Evolutionary conservation across 2,113 vertebrate species (phyloP), one percentile per base, ranked within the genome.

Genomic region (Butorides virescens): DNA sequence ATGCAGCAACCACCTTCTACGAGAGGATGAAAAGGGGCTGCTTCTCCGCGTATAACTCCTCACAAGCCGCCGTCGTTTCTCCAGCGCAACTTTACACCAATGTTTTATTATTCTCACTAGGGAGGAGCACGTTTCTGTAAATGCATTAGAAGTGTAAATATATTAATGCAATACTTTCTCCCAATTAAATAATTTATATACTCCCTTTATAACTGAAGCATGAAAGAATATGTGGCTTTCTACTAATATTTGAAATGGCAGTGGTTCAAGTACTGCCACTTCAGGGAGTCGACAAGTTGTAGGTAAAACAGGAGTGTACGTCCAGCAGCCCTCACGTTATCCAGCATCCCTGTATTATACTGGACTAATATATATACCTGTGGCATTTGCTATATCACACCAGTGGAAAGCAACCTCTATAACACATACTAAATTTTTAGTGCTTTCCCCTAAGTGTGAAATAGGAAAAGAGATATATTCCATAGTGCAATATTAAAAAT

Each of bases 131-230:
- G 92, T 93, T 95, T 95, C 81, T 78, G 49, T 77, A 97, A 98
- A 96, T 88, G 96, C 88, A 97, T 86, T 93, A 75, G 75, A 93
- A 97, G 76, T 94, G 95, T 96, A 98, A 96, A 96, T 97, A 97
- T 97, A 97, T 98, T 98, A 97, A 98, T 98, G 98, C 91, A 98
- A 97, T 97, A 97, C 76, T 97, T 97, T 97, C 92, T 95, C 95
- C 84, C 97, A 97, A 97, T 97, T 98, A 93, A 82, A 97, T 96
- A 74, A 96, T 97, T 93, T 95, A 96, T 92, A 67, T 70, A 23
- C 59, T 27, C 92, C 92, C 88, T 97, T 96, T 95, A 86, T 97
- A 98, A 92, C 34, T 83, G 81, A 96, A 96, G 83, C 95, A 92
- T 92, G 97, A 96, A 93, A 49, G 83, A 93, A 81, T 86, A 76